A percentile compares a stretch with the other conserved stretches of the same genome.
Evolutionary conservation across 92 coral and sea anemone genomes (phyloP).

Genomic region (Porites evermanni): DNA sequence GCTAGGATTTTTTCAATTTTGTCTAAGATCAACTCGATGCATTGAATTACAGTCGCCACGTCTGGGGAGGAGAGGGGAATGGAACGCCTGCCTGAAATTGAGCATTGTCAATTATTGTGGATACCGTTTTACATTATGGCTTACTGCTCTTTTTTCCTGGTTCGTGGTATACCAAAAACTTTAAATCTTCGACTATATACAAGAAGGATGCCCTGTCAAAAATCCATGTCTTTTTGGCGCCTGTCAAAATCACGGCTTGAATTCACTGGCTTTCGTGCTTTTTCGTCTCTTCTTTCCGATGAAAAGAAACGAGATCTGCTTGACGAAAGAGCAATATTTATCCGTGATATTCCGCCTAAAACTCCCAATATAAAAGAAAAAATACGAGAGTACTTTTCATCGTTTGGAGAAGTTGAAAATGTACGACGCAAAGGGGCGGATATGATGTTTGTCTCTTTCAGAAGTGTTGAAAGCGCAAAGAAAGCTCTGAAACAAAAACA

Average conservation of each 20-base stretch:
- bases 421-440: constrained; percentile 27
- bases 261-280: background rate
- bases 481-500: constrained; percentile 47
- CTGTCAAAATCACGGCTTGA: background rate
- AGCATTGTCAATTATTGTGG: background rate
- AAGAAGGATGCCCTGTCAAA: background rate
- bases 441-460: constrained; percentile 56
- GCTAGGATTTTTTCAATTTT: no score
- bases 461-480: constrained; percentile 20
- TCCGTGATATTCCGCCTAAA: constrained; percentile 3
- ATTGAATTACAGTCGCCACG: no score
- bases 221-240: background rate
- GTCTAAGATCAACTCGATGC: no score
- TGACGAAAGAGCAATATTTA: constrained; percentile 11
- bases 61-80: no score
- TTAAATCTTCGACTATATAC: background rate
- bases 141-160: background rate
- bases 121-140: background rate
- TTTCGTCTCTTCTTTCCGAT: constrained; percentile 2
- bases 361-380: constrained; percentile 6
- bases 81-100: constrained; percentile 3
- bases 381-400: constrained; percentile 49
- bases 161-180: background rate
- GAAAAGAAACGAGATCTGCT: constrained; percentile 1
- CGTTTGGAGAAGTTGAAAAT: constrained; percentile 49